A percentile compares a stretch with the other conserved stretches of the same genome.
phyloP scores from a whole-genome alignment of 2,888 invertebrate genomes.

The Dicycla oo region DNA sequence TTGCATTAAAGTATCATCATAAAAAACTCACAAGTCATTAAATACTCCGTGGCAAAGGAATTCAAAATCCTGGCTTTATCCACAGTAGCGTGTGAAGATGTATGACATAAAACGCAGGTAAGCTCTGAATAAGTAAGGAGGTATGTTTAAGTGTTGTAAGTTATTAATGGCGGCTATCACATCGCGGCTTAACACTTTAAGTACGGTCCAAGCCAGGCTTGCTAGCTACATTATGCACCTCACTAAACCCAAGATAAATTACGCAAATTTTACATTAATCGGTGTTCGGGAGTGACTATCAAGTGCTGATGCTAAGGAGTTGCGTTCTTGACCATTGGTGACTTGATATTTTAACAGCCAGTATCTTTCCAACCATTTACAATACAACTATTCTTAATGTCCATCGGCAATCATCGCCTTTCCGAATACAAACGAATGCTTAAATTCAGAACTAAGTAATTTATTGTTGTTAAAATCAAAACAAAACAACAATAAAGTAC shows the following conservation, averaged over 20 bases:
- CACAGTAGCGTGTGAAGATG: conserved; percentile 57
- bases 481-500: no score
- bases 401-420: no score
- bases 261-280: conserved; percentile 71
- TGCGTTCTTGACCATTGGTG: neutral
- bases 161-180: conserved; percentile 82
- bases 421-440: no score
- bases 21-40: conserved; percentile 15
- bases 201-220: conserved; percentile 76
- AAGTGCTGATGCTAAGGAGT: conserved; percentile 4
- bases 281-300: conserved; percentile 50
- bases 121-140: conserved; percentile 77
- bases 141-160: conserved; percentile 76
- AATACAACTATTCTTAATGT: no score
- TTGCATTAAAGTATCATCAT: neutral
- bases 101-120: conserved; percentile 67
- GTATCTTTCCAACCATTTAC: no score
- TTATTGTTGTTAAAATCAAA: no score
- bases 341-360: neutral
- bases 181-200: conserved; percentile 82
- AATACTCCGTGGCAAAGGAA: conserved; percentile 18
- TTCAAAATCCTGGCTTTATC: conserved; percentile 40
- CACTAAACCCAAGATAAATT: conserved; percentile 73
- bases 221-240: conserved; percentile 77
- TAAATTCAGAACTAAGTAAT: no score